These are phyloP conservation scores for Grallaria varia DNA, from an alignment of 2,113 vertebrate species.

Conservation along the genomic window DNA sequence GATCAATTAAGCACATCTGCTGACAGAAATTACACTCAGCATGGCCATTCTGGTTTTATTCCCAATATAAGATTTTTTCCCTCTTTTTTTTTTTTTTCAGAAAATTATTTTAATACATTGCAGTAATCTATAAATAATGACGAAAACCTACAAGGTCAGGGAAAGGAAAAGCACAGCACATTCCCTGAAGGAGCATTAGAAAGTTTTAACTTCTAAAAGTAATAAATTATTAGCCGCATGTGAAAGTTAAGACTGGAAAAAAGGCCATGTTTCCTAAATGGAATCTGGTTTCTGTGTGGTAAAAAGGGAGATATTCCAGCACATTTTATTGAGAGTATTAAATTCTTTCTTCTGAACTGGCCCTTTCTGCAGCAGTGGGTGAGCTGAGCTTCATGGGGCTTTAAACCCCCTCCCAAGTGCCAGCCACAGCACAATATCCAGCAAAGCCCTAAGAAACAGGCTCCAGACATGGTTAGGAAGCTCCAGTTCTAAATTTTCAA, in stretches of 20 bases:
- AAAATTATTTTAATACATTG: background rate
- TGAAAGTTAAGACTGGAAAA: background rate
- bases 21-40: background rate
- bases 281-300: background rate
- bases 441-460: background rate
- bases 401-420: background rate
- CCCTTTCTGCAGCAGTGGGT: background rate
- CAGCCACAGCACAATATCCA: background rate
- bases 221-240: background rate
- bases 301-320: background rate
- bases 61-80: background rate
- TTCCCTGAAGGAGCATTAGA: background rate
- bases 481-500: background rate
- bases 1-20: background rate
- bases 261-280: background rate
- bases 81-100: background rate
- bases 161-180: background rate
- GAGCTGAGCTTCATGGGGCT: background rate
- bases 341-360: background rate
- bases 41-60: background rate
- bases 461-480: background rate
- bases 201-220: background rate
- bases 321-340: background rate
- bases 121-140: background rate
- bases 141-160: constrained; percentile 12